phyloP scores from a whole-genome alignment of 2,113 vertebrate species.

The Burhinus oedicnemus region DNA sequence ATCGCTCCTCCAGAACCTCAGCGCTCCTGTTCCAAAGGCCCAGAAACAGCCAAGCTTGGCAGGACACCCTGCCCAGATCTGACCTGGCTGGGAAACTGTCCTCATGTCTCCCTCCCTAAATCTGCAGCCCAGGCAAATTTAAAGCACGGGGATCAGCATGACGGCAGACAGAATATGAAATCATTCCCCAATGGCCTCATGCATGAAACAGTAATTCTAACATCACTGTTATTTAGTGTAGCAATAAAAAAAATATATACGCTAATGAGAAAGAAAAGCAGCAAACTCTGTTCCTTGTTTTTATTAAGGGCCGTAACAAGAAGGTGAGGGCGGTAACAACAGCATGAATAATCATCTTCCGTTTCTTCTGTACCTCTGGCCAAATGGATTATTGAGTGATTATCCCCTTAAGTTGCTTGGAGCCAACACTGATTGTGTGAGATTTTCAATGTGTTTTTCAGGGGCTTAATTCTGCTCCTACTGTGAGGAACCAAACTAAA shows the following conservation, averaged over 20 bases:
- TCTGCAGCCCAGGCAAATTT: background rate
- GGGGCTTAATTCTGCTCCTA: slow-evolving; percentile 48
- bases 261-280: background rate
- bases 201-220: background rate
- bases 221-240: background rate
- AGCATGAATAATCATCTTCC: slow-evolving; percentile 25
- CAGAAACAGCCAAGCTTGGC: background rate
- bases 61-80: background rate
- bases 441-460: slow-evolving; percentile 57
- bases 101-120: background rate
- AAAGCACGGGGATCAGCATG: background rate
- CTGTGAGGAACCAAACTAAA: slow-evolving; percentile 21
- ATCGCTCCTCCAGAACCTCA: background rate
- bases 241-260: background rate
- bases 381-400: slow-evolving; percentile 63
- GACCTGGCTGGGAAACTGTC: background rate
- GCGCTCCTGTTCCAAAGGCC: background rate
- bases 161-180: background rate
- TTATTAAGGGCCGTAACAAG: background rate
- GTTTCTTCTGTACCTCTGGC: slow-evolving; percentile 9
- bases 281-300: background rate
- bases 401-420: slow-evolving; percentile 42
- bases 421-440: slow-evolving; percentile 23
- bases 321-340: slow-evolving; percentile 6
- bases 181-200: background rate